phyloP scores from a whole-genome alignment of 2,113 vertebrate genomes.

The Tetrax tetrax region DNA sequence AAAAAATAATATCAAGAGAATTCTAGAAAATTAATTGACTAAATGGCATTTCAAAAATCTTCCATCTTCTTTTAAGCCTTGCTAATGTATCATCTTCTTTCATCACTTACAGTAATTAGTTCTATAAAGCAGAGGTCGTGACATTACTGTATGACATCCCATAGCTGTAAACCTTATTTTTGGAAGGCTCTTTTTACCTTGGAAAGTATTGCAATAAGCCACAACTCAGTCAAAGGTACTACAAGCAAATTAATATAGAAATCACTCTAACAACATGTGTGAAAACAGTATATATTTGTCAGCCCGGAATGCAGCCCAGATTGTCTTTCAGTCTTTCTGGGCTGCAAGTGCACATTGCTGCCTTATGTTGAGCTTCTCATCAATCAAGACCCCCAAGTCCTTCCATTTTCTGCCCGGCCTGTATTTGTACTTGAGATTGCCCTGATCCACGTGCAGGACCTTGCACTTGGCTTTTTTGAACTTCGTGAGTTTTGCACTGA shows the following conservation, averaged over 20 bases:
- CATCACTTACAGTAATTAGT: background rate
- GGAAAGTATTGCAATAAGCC: background rate
- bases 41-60: background rate
- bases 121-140: background rate
- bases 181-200: background rate
- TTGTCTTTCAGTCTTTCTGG: no score
- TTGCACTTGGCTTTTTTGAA: no score
- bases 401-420: no score
- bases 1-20: background rate
- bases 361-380: no score
- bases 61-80: constrained; percentile 1
- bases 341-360: no score
- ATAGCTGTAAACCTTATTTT: background rate
- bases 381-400: no score
- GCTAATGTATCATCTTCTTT: background rate
- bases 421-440: no score
- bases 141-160: background rate
- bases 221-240: background rate
- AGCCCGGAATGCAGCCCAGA: no score
- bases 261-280: background rate
- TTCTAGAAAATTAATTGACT: background rate
- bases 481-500: background rate
- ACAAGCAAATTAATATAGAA: background rate
- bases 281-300: background rate
- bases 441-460: no score